Conservation (phyloP, 2,797 vertebrate genomes). For the Micrastur ruficollis region DNA sequence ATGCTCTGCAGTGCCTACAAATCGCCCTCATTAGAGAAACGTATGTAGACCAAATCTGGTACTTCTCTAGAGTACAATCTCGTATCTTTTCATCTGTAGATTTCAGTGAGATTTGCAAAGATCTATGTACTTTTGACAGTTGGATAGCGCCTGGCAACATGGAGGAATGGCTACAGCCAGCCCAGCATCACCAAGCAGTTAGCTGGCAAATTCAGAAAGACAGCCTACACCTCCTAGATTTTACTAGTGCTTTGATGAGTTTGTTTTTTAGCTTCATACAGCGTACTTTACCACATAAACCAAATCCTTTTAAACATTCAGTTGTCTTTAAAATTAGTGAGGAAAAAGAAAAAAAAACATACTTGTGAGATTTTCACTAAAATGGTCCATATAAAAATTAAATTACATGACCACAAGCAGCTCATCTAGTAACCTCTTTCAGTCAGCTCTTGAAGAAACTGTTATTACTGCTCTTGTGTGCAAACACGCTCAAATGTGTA, state of each 20-base stretch:
- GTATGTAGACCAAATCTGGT: fast-evolving
- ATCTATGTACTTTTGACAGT: neutral
- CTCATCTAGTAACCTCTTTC: neutral
- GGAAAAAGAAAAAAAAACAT: neutral
- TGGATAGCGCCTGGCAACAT: fast-evolving
- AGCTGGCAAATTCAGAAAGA: neutral
- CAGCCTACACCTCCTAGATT: neutral
- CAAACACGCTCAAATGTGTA: neutral
- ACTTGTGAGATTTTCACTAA: neutral
- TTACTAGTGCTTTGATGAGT: neutral
- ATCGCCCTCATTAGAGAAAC: neutral
- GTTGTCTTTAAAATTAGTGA: neutral
- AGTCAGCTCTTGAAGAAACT: neutral
- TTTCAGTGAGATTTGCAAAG: neutral
- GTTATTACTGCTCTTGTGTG: neutral
- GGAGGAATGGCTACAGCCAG: neutral
- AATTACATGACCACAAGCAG: neutral
- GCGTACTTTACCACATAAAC: neutral
- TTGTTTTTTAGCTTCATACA: neutral
- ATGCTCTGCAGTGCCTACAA: neutral
- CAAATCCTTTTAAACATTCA: neutral
- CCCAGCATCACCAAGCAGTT: neutral
- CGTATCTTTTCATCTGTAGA: neutral
- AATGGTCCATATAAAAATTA: neutral
- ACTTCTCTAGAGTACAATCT: neutral